Percentiles rank a stretch among this genome's conserved stretches.
phyloP scores from a whole-genome alignment of 35 echinoderm and acorn worm species.

The Ophiothrix spiculata region DNA sequence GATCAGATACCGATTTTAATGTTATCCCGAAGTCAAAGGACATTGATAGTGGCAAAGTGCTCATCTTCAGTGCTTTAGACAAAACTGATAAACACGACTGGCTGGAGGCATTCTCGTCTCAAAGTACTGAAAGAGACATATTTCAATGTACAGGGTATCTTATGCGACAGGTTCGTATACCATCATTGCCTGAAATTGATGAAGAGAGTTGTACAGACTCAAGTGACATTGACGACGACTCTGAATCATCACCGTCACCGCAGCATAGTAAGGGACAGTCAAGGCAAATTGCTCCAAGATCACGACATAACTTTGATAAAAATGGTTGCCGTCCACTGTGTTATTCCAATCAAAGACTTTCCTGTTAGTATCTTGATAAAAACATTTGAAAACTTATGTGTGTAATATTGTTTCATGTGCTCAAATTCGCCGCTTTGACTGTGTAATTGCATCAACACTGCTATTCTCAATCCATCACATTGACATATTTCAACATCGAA shows the following conservation, averaged over 20 bases:
- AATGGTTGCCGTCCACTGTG: conserved; percentile 13
- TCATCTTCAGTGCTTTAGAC: conserved; percentile 8
- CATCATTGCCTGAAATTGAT: conserved; percentile 10
- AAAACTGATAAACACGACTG: conserved; percentile 33
- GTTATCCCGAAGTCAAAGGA: conserved; percentile 21
- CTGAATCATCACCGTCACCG: too few species aligned
- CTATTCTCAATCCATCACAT: too few species aligned
- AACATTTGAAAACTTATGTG: neutral
- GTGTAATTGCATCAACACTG: too few species aligned
- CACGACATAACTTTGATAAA: conserved; percentile 17
- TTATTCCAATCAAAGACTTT: too few species aligned
- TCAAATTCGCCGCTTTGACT: too few species aligned
- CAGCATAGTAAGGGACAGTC: neutral
- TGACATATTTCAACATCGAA: too few species aligned
- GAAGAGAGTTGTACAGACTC: conserved; percentile 24
- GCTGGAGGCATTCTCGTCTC: conserved; percentile 18
- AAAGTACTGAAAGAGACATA: neutral
- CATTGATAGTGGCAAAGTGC: conserved; percentile 15
- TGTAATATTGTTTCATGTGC: too few species aligned
- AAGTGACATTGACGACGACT: neutral
- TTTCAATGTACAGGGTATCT: neutral
- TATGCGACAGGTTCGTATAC: neutral
- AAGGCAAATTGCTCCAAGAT: neutral
- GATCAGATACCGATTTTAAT: conserved; percentile 20
- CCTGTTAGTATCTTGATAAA: neutral